Evolutionary conservation across 2,797 vertebrate species (phyloP), one percentile per base, ranked within the genome.

Genomic region (Xenopus petersii): DNA sequence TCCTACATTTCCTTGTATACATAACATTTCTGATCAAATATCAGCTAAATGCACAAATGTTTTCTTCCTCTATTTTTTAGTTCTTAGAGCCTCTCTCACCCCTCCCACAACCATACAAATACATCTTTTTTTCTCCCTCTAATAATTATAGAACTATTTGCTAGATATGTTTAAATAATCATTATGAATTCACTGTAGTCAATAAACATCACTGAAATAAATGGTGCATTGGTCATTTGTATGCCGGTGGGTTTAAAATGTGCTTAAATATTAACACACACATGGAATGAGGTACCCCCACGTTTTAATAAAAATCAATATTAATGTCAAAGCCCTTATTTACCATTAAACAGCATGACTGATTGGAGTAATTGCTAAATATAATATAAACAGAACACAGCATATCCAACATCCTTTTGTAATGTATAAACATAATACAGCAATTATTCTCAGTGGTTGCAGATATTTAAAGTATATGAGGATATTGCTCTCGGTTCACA

Each of bases 401-500:
- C 15, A 15, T 17, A 16, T 55, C 2, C 15, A 55, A 16, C 3
- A 13, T 56, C 5, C 36, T 17, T 56, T 64, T 33, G 12, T 30
- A 47, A 42, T 48, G 64, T 15, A 54, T 46, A 67, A 67, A 67
- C 12, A 51, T 13, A 12, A 21, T 67, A 11, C 7, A 68, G 46
- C 62, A 68, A 58, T 26, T 70, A 64, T 30, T 24, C 60, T 56
- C 61, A 63, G 66, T 63, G 66, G 58, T 64, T 70, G 3, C 30
- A 51, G 47, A 49, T 51, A 59, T 16, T 67, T 61, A 36, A 9
- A 60, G 36, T 49, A 33, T 61, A 69, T 47, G 54, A 21, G 58
- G 54, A 59, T 75, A 70, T 30, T 17, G 46, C 64, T 64, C 64
- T 12, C 16, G 30, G 24, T 58, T 56, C 60, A 64, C 49, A 64